phyloP scores from a whole-genome alignment of 1,140 invertebrate genomes.

The Bombus huntii region DNA sequence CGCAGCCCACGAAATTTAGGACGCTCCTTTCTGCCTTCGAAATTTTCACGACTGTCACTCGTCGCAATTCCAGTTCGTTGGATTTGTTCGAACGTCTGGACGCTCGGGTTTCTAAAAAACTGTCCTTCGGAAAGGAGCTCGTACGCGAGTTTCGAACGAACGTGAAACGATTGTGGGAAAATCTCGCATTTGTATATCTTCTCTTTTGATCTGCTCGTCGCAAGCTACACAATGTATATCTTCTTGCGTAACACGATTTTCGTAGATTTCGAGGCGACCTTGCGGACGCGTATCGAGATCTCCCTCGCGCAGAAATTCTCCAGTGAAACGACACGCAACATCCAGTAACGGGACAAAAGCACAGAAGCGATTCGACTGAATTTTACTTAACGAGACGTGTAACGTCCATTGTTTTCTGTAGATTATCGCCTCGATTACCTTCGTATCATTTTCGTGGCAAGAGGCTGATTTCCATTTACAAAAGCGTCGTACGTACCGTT shows the following conservation, averaged over 20 bases:
- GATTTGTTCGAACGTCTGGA: not conserved
- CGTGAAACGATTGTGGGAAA: not conserved
- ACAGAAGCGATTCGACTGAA: not conserved
- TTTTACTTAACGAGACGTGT: too few species aligned
- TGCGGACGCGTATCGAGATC: not conserved
- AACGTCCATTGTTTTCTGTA: too few species aligned
- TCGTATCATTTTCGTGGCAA: too few species aligned
- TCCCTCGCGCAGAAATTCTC: not conserved
- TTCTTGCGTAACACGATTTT: not conserved
- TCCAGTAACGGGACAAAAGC: not conserved
- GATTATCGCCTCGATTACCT: too few species aligned
- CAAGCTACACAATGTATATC: not conserved
- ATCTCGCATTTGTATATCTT: too few species aligned
- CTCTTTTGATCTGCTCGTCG: too few species aligned
- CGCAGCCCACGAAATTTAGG: not conserved
- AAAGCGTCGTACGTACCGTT: too few species aligned
- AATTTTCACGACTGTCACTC: not conserved
- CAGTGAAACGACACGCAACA: not conserved
- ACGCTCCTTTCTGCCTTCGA: not conserved
- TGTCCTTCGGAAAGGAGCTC: not conserved
- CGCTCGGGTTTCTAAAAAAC: not conserved
- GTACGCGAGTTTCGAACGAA: not conserved
- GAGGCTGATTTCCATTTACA: too few species aligned
- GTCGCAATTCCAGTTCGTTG: slow-evolving; percentile 12
- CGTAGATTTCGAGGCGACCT: not conserved